Percentiles rank a stretch among this genome's conserved stretches.
phyloP scores from a whole-genome alignment of 2,888 invertebrate genomes.

The Thecocarcelia acutangulata region DNA sequence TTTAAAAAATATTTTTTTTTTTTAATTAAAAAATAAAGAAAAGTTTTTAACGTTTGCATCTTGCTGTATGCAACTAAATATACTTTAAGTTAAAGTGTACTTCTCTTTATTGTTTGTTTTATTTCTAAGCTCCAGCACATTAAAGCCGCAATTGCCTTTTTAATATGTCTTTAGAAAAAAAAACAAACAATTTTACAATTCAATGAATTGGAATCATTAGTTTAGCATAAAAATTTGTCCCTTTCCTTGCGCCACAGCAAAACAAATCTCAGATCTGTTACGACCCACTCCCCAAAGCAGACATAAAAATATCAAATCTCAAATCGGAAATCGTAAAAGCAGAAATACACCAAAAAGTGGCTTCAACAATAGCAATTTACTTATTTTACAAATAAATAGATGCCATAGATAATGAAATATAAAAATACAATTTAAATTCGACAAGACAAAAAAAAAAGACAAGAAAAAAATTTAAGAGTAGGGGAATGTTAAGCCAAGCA shows the following conservation, averaged over 20 bases:
- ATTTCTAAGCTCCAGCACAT: conserved; percentile 22
- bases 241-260: conserved; percentile 12
- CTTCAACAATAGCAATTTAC: conserved; percentile 44
- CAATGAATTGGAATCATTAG: conserved; percentile 66
- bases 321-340: conserved; percentile 44
- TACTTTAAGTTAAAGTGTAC: background rate
- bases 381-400: conserved; percentile 47
- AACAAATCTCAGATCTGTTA: conserved; percentile 35
- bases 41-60: too few relatives aligned
- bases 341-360: conserved; percentile 15
- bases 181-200: conserved; percentile 63
- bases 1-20: too few relatives aligned
- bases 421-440: conserved; percentile 66
- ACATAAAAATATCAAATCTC: conserved; percentile 14
- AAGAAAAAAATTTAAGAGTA: background rate
- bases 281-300: background rate
- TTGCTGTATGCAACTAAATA: too few relatives aligned
- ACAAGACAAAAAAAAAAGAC: background rate
- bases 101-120: background rate
- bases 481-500: conserved; percentile 37
- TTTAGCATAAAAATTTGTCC: conserved; percentile 57
- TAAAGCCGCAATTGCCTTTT: conserved; percentile 47
- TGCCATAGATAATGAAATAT: conserved; percentile 64
- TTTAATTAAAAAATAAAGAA: too few relatives aligned
- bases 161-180: conserved; percentile 30